Evolutionary conservation across 2,113 vertebrate genomes (phyloP), one percentile per base, ranked within the genome.

Genomic region (Petroica traversi): DNA sequence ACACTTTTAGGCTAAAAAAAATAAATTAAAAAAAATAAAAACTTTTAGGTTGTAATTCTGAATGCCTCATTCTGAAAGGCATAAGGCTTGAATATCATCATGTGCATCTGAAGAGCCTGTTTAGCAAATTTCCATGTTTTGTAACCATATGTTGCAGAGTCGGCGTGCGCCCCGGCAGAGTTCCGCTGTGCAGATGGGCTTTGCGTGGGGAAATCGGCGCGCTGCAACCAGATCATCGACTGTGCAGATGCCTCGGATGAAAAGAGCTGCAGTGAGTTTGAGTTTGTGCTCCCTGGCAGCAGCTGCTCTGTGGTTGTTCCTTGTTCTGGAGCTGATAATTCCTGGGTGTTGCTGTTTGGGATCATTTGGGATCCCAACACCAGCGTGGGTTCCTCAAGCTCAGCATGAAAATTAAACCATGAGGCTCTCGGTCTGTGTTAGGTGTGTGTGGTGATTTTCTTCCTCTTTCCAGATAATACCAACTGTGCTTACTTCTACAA

Each of bases 231-330:
- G 98, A 98, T 99, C 97, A 97, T 99, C 15, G 99, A 99, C 93
- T 99, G 99, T 81, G 98, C 98, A 26, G 99, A 99, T 77, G 99
- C 99, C 92, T 99, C 99, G 1, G 99, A 99, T 96, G 99, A 99
- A 94, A 99, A 98, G 96, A 98, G 84, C 94, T 99, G 99, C 98
- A 99, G 99, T 99, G 97, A 99, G 99, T 92, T 94, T 26, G 22
- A 46, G 63, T 86, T 41, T 40, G 25, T 43, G 59, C 57, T 82
- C 71, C 74, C 24, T 54, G 18, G 1, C 64, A 72, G 45, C 62
- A 85, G 79, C 92, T 95, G 91, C 90, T 95, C 73, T 89, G 2
- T 75, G 88, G 82, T 97, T 96, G 67, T 88, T 88, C 55, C 82
- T 80, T 92, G 51, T 90, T 72, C 19, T 36, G 54, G 2, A 74